phyloP scores from a whole-genome alignment of 2,888 invertebrate genomes.

The Cheiracanthium punctorium region DNA sequence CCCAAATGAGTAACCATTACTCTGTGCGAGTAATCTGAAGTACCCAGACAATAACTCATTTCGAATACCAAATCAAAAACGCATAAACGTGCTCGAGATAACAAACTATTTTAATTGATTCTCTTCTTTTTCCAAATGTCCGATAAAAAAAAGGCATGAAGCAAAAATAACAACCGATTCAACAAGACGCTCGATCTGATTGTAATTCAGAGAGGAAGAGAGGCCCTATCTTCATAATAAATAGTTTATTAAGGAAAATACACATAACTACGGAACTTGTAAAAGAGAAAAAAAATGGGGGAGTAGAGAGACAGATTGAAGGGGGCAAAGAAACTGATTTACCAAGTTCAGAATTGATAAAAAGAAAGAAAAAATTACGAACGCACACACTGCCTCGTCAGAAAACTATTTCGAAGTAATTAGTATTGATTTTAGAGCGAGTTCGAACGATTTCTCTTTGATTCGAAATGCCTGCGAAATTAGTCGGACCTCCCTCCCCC shows the following conservation, averaged over 20 bases:
- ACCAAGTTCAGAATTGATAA: neutral
- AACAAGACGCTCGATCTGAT: too few species aligned
- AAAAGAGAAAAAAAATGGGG: neutral
- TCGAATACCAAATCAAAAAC: too few species aligned
- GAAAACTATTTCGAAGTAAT: neutral
- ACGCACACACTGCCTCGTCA: neutral
- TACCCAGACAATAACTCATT: too few species aligned
- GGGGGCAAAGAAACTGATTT: neutral
- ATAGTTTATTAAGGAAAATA: neutral
- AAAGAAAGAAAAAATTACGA: neutral
- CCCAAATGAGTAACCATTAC: too few species aligned
- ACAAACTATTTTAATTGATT: too few species aligned
- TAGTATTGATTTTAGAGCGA: conserved; percentile 1
- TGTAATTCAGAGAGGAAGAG: neutral
- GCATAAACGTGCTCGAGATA: too few species aligned
- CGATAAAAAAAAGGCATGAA: too few species aligned
- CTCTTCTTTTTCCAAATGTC: too few species aligned
- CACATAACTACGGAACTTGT: neutral
- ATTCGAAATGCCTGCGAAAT: neutral
- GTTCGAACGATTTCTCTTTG: neutral
- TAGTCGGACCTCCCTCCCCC: neutral
- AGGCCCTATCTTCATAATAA: neutral
- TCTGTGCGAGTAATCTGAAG: too few species aligned
- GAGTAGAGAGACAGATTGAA: neutral
- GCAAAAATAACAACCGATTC: too few species aligned